A percentile compares a stretch with the other conserved stretches of the same genome.
These are phyloP conservation scores for Sarotherodon lohbergeri DNA, from an alignment of 2,113 vertebrate species.

Conservation along the genomic window DNA sequence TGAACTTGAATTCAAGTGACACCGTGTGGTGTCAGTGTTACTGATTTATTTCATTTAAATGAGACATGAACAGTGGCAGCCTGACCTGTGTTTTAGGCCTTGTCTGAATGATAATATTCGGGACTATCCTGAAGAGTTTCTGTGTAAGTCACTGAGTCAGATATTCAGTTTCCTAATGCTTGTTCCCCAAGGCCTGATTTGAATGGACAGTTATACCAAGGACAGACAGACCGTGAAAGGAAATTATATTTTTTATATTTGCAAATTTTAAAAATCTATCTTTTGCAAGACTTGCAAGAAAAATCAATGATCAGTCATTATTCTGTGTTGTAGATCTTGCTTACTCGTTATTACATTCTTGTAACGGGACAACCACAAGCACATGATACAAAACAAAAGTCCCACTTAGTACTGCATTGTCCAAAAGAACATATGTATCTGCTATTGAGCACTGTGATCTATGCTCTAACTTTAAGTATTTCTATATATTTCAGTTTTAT, in stretches of 20 bases:
- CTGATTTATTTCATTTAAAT: neutral
- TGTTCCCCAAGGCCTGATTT: neutral
- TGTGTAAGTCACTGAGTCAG: neutral
- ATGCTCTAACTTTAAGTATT: neutral
- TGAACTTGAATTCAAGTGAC: neutral
- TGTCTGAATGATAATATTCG: slow-evolving; percentile 12
- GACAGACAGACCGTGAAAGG: neutral
- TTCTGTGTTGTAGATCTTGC: neutral
- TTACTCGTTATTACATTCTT: neutral
- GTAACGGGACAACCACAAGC: neutral
- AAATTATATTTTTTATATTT: slow-evolving; percentile 24
- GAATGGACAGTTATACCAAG: neutral
- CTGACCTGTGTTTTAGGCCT: neutral
- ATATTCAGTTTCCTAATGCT: neutral
- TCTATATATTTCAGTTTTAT: neutral
- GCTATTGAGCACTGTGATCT: neutral
- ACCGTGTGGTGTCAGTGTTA: neutral
- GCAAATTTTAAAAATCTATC: neutral
- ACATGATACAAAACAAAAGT: neutral
- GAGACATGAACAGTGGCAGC: neutral
- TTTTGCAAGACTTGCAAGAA: slow-evolving; percentile 4
- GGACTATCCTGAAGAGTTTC: neutral
- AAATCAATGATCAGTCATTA: neutral
- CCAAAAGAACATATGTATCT: neutral
- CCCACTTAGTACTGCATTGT: neutral